These are phyloP conservation scores for Scolopax rusticola DNA, from an alignment of 2,797 vertebrate genomes.

Conservation along the genomic window DNA sequence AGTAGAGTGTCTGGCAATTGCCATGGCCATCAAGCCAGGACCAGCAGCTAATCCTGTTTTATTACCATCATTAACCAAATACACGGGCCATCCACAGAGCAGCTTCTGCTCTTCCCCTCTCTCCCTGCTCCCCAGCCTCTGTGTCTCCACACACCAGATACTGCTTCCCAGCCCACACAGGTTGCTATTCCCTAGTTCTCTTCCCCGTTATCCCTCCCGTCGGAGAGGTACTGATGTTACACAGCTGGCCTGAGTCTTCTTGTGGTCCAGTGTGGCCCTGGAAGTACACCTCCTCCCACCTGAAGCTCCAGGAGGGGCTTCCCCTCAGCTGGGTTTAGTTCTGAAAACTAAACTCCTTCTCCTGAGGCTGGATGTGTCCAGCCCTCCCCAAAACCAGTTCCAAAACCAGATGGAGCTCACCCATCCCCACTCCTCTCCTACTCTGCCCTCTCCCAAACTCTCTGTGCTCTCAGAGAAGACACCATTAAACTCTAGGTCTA, in stretches of 20 bases:
- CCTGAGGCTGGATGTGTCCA: not conserved
- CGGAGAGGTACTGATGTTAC: not conserved
- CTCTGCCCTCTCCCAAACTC: not conserved
- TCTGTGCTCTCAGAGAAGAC: not conserved
- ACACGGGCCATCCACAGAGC: not conserved
- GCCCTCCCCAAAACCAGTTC: accelerated
- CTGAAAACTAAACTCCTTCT: not conserved
- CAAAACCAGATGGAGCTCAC: not conserved
- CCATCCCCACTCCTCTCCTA: not conserved
- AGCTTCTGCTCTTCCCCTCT: not conserved
- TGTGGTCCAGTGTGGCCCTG: not conserved
- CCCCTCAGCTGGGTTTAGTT: not conserved
- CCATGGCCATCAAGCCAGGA: not conserved
- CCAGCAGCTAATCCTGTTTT: conserved; percentile 43
- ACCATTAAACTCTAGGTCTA: not conserved
- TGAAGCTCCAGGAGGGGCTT: not conserved
- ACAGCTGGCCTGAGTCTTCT: not conserved
- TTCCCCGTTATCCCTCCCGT: not conserved
- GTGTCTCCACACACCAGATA: no score
- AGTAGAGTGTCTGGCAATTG: conserved; percentile 1
- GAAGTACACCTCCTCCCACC: not conserved
- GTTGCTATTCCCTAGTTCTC: accelerated
- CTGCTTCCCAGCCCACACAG: not conserved
- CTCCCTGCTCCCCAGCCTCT: not conserved
- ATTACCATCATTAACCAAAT: conserved; percentile 47